A percentile compares a stretch with the other conserved stretches of the same genome.
Evolutionary conservation across 2,888 invertebrate genomes (phyloP).

Genomic region (Opisthograptis luteolata): DNA sequence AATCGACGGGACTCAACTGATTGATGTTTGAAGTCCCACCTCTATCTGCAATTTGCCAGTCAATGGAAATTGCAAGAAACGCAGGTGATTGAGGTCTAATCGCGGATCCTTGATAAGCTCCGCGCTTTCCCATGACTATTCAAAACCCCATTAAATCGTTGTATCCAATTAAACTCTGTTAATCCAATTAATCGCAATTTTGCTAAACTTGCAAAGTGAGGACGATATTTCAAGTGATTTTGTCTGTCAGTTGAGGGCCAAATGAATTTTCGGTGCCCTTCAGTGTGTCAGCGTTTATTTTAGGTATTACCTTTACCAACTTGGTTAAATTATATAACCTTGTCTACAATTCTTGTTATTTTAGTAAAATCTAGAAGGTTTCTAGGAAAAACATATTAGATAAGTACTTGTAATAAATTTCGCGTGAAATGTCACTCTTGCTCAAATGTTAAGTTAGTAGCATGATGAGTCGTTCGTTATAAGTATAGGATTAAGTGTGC

Average conservation of each 20-base stretch:
- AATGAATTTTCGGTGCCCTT: neutral
- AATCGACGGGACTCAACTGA: slow-evolving; percentile 54
- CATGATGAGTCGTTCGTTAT: no score
- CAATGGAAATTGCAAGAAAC: slow-evolving; percentile 80
- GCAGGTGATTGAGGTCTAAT: slow-evolving; percentile 76
- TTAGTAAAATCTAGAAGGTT: no score
- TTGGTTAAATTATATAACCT: no score
- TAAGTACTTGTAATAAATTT: no score
- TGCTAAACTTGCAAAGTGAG: slow-evolving; percentile 27
- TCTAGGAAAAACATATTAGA: no score
- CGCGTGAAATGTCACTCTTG: no score
- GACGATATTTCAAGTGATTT: slow-evolving; percentile 73
- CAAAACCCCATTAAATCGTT: slow-evolving; percentile 70
- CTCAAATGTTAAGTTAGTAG: no score
- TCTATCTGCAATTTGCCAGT: slow-evolving; percentile 76
- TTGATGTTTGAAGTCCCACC: slow-evolving; percentile 67
- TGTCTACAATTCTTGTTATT: no score
- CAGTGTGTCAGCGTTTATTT: neutral
- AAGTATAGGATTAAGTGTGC: no score
- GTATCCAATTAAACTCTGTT: slow-evolving; percentile 71
- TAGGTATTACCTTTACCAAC: no score
- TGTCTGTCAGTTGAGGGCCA: slow-evolving; percentile 52
- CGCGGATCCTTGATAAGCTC: slow-evolving; percentile 60
- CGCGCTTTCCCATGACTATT: slow-evolving; percentile 78
- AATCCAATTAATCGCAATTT: slow-evolving; percentile 38